phyloP scores from a whole-genome alignment of 2,888 invertebrate genomes.

The Pseudoips prasinana region DNA sequence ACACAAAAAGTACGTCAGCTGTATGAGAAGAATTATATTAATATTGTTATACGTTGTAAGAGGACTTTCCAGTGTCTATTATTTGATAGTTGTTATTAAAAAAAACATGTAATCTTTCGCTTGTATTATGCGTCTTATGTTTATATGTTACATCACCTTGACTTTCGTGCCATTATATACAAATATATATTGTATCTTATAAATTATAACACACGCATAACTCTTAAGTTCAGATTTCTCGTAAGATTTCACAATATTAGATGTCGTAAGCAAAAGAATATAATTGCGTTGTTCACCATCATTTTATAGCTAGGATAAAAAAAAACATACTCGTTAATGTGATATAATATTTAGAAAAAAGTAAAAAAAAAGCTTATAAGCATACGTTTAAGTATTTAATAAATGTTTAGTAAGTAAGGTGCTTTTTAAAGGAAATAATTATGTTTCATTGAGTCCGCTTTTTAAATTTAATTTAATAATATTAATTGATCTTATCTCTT shows the following conservation, averaged over 20 bases:
- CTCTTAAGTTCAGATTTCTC: conserved; percentile 34
- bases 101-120: too few relatives aligned
- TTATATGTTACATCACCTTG: conserved; percentile 19
- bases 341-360: conserved; percentile 66
- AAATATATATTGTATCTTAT: conserved; percentile 43
- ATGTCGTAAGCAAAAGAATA: conserved; percentile 35
- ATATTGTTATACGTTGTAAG: too few relatives aligned
- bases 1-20: too few relatives aligned
- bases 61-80: too few relatives aligned
- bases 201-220: conserved; percentile 35
- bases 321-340: conserved; percentile 74
- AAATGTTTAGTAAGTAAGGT: conserved; percentile 49
- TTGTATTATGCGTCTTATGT: too few relatives aligned
- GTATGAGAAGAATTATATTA: too few relatives aligned
- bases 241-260: conserved; percentile 45
- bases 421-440: conserved; percentile 23
- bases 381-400: conserved; percentile 52
- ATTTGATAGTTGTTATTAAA: too few relatives aligned
- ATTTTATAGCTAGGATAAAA: conserved; percentile 52
- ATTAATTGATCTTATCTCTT: too few relatives aligned
- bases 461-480: conserved; percentile 3
- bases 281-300: conserved; percentile 44
- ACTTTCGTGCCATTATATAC: conserved; percentile 54
- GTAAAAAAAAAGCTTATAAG: conserved; percentile 62
- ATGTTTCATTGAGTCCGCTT: conserved; percentile 9